Evolutionary conservation across 2,113 vertebrate species (phyloP), one percentile per base, ranked within the genome.

Genomic region (Nerophis ophidion): DNA sequence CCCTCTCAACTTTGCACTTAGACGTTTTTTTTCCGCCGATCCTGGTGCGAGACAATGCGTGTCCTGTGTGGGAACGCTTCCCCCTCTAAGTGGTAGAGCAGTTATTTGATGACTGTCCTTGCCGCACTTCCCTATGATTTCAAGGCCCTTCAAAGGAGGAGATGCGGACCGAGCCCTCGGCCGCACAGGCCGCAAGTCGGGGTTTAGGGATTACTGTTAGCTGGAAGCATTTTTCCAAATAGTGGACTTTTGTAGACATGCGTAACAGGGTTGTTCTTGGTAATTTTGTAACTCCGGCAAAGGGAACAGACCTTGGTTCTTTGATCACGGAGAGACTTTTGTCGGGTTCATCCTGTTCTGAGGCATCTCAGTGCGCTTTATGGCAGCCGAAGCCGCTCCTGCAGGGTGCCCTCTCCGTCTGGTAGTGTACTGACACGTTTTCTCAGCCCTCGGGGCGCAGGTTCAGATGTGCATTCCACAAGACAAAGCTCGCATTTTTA

Each of bases 51-150:
- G 72, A 86, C 85, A 82, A 79, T 61, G 83, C 44, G 66, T 68
- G 84, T 67, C 84, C 80, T 83, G 59, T 79, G 60, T 85, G 81
- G 86, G 87, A 89, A 87, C 81, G 79, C 70, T 86, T 86, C 84
- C 83, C 26, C 64, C 65, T 81, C 75, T 86, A 85, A 90, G 85
- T 86, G 77, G 82, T 83, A 11, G 83, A 80, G 83, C 74, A 70
- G 71, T 89, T 86, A 88, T 87, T 86, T 91, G 88, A 88, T 90
- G 88, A 90, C 74, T 85, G 85, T 83, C 74, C 86, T 85, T 82
- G 79, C 82, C 77, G 79, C 80, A 77, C 83, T 80, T 90, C 88
- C 88, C 90, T 91, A 86, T 91, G 87, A 91, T 91, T 89, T 89
- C 56, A 78, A 75, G 76, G 64, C 72, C 26, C 84, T 91, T 92